phyloP scores from a whole-genome alignment of 2,888 invertebrate genomes.

The Empis stercorea region DNA sequence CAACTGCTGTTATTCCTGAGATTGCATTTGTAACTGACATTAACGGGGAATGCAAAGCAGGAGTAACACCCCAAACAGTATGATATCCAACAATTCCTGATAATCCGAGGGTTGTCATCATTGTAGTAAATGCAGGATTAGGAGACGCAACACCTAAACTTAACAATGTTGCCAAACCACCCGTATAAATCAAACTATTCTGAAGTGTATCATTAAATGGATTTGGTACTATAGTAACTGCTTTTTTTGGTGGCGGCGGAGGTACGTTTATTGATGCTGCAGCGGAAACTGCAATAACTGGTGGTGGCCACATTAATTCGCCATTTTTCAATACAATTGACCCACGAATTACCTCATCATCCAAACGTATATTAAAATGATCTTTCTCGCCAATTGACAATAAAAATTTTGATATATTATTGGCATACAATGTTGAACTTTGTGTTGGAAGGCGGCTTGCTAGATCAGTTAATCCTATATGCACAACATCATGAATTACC shows the following conservation, averaged over 20 bases:
- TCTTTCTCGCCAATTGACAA: slow-evolving; percentile 47
- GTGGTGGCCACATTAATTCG: slow-evolving; percentile 66
- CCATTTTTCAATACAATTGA: slow-evolving; percentile 66
- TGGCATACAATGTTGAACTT: slow-evolving; percentile 77
- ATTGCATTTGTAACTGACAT: slow-evolving; percentile 92
- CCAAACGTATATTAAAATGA: slow-evolving; percentile 64
- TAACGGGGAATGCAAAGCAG: slow-evolving; percentile 78
- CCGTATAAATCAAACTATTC: slow-evolving; percentile 52
- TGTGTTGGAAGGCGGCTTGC: slow-evolving; percentile 76
- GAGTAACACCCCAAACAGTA: slow-evolving; percentile 68
- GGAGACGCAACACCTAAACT: slow-evolving; percentile 65
- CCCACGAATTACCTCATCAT: slow-evolving; percentile 78
- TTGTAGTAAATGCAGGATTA: slow-evolving; percentile 70
- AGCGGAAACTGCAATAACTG: slow-evolving; percentile 46
- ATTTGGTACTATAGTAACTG: slow-evolving; percentile 39
- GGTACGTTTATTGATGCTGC: slow-evolving; percentile 29
- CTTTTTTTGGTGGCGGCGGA: slow-evolving; percentile 36
- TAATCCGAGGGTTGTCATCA: slow-evolving; percentile 74
- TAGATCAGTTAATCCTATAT: slow-evolving; percentile 74
- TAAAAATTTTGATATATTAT: slow-evolving; percentile 78
- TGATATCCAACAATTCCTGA: slow-evolving; percentile 54
- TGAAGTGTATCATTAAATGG: slow-evolving; percentile 59
- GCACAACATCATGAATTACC: slow-evolving; percentile 64
- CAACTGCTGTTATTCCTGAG: slow-evolving; percentile 85
- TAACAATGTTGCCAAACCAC: slow-evolving; percentile 55